Percentiles rank a stretch among this genome's conserved stretches.
These are phyloP conservation scores for Acrocyrtus sp. DNA, from an alignment of 2,888 invertebrate genomes.

Conservation along the genomic window DNA sequence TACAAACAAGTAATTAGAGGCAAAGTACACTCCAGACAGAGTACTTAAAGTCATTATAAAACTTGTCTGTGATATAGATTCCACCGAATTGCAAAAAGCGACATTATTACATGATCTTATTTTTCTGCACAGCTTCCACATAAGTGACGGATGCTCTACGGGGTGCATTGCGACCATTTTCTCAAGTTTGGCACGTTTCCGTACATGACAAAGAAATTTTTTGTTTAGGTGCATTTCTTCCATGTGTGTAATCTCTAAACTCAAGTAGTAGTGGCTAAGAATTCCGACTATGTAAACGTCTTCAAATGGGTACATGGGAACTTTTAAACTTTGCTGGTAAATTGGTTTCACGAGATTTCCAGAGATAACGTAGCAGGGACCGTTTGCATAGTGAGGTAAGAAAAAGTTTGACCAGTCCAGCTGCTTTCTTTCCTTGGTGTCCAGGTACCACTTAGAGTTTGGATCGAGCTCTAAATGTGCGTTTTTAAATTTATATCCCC, in stretches of 20 bases:
- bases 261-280: conserved; percentile 26
- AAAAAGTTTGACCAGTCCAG: conserved; percentile 15
- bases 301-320: conserved; percentile 47
- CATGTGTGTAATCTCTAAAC: conserved; percentile 28
- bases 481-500: conserved; percentile 31
- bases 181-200: background rate
- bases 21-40: too few species aligned
- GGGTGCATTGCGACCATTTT: conserved; percentile 35
- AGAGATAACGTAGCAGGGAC: conserved; percentile 40
- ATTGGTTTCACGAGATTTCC: conserved; percentile 26
- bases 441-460: conserved; percentile 47
- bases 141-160: conserved; percentile 16
- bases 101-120: conserved; percentile 21
- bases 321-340: conserved; percentile 36
- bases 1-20: too few species aligned
- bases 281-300: conserved; percentile 49
- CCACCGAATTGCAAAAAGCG: too few species aligned
- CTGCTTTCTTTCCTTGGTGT: conserved; percentile 18
- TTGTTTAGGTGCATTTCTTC: conserved; percentile 15
- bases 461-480: conserved; percentile 15
- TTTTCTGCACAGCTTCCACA: conserved; percentile 33
- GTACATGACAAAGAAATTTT: background rate
- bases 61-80: too few species aligned
- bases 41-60: too few species aligned
- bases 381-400: conserved; percentile 39